These are phyloP conservation scores for Ophthalmolycus amberensis DNA, from an alignment of 2,113 vertebrate species.

Conservation along the genomic window DNA sequence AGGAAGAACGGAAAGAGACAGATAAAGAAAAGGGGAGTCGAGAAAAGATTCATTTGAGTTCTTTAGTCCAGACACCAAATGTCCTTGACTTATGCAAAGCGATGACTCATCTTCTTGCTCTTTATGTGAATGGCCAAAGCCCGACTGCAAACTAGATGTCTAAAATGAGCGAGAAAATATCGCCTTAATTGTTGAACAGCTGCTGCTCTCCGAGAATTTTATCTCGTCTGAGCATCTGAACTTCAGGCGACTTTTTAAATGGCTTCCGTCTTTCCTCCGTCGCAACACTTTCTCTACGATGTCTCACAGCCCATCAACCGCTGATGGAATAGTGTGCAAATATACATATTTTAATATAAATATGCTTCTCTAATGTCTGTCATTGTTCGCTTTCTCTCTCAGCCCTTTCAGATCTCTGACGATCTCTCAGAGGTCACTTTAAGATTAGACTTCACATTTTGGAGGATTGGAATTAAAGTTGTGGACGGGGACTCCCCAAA, in stretches of 20 bases:
- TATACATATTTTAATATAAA: not conserved
- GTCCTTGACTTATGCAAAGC: slow-evolving; percentile 64
- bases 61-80: slow-evolving; percentile 53
- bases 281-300: not conserved
- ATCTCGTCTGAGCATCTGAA: slow-evolving; percentile 24
- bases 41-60: slow-evolving; percentile 76
- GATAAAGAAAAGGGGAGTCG: slow-evolving; percentile 63
- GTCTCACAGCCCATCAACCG: slow-evolving; percentile 26
- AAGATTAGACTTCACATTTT: slow-evolving; percentile 9
- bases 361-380: not conserved
- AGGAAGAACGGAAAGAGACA: slow-evolving; percentile 46
- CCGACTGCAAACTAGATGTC: not conserved
- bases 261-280: not conserved
- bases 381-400: not conserved
- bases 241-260: slow-evolving; percentile 23
- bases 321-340: too few species aligned
- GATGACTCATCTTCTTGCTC: slow-evolving; percentile 64
- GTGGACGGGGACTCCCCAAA: not conserved
- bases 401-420: not conserved
- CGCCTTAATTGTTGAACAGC: not conserved
- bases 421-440: not conserved
- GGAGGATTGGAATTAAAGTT: not conserved
- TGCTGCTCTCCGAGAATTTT: slow-evolving; percentile 3
- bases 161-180: slow-evolving; percentile 13
- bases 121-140: slow-evolving; percentile 31